phyloP scores from a whole-genome alignment of 2,797 vertebrate species.

The Sebastes vulpes region DNA sequence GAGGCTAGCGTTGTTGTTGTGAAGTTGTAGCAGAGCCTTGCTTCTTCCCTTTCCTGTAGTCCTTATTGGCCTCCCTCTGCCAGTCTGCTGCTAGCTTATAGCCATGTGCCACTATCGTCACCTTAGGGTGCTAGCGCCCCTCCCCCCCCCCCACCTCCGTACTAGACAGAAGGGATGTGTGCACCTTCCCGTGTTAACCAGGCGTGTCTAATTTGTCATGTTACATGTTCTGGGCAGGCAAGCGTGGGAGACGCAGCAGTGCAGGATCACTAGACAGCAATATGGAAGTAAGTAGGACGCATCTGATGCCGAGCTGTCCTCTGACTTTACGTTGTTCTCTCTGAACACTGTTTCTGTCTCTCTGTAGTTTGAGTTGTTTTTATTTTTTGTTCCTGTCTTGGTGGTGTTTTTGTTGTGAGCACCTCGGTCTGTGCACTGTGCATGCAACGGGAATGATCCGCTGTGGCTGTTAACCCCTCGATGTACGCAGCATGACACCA shows the following conservation, averaged over 20 bases:
- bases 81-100: conserved; percentile 35
- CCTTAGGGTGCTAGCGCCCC: conserved; percentile 50
- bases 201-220: conserved; percentile 93
- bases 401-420: conserved; percentile 44
- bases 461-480: conserved; percentile 37
- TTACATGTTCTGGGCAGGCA: conserved; percentile 99
- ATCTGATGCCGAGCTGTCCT: conserved; percentile 83
- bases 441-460: conserved; percentile 49
- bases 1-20: background rate
- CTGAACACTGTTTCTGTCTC: conserved; percentile 78
- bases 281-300: conserved; percentile 99
- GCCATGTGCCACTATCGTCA: conserved; percentile 21
- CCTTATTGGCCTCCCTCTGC: conserved; percentile 16
- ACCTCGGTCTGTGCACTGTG: conserved; percentile 43
- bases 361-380: conserved; percentile 30
- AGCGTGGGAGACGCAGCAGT: conserved; percentile 99
- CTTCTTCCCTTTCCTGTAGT: conserved; percentile 29
- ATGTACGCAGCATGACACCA: conserved; percentile 48
- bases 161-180: conserved; percentile 30
- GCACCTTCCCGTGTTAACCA: conserved; percentile 73
- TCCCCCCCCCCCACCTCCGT: conserved; percentile 22
- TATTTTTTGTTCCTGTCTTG: conserved; percentile 28
- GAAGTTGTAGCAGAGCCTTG: conserved; percentile 8
- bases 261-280: conserved; percentile 99
- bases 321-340: conserved; percentile 84